Evolutionary conservation across 2,888 invertebrate genomes (phyloP), one percentile per base, ranked within the genome.

Genomic region (Trilocha varians): DNA sequence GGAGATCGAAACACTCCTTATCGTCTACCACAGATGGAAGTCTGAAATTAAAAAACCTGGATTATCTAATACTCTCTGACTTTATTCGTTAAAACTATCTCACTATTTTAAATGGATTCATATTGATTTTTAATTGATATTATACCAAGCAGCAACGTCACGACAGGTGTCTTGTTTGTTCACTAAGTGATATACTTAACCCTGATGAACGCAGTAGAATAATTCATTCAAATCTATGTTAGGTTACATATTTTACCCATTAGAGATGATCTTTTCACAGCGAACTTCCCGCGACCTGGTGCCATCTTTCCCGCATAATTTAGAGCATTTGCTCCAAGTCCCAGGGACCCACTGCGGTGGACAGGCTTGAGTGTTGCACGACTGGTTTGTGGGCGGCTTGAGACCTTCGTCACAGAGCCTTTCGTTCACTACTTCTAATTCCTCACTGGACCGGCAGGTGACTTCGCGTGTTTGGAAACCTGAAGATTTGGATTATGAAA

Each of bases 301-400:
- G 16, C 94, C 94, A 40, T 91, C 91, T 18, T 89, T 86, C 5
- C 96, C 96, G 65, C 97, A 98, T 2, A 90, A 89, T 49, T 91
- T 91, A 34, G 93, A 92, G 73, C 98, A 98, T 33, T 90, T 87
- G 1, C 90, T 88, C 97, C 98, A 98, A 0, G 87, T 84, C 3
- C 91, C 90, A 38, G 88, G 87, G 16, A 90, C 88, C 97, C 97
- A 98, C 64, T 88, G 88, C 0, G 96, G 90, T 3, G 92, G 89
- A 70, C 98, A 97, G 0, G 94, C 88, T 9, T 91, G 88, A 3
- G 87, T 87, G 53, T 91, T 92, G 67, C 97, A 98, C 4, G 87
- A 80, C 63, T 93, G 90, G 41, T 88, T 90, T 34, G 88, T 87
- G 1, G 85, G 79, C 0, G 97, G 98, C 74, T 91, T 91, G 38